Base-by-base conservation (phyloP, 1,140 invertebrate genomes). In the Macrocentrus cingulum region DNA sequence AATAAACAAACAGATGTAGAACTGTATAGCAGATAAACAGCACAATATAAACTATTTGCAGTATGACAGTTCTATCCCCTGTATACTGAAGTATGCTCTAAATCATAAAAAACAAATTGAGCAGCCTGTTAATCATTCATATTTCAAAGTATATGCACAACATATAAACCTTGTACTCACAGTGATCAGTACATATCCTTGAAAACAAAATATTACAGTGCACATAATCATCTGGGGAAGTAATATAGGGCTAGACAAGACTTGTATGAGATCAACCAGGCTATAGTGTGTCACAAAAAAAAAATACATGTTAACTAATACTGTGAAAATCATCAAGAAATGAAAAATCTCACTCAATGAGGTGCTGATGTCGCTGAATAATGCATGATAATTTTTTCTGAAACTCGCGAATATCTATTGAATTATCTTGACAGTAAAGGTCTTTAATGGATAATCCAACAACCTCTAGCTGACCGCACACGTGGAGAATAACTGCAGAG, bases 391-490 rank as follows among this genome's bases (percentile, higher is more conserved):
- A 46, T 11, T 46, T 46, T 19, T 19, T 6, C 8, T 3, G 6
- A 32, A 46, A 56, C n/a, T n/a, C 29, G n/a, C 15, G 7, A 13
- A 25, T 13, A 7, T 34, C 16, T 25, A 16, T 5, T n/a, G n/a
- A 2, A 19, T 15, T 13, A 2, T 18, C 8, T 15, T 34, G 16
- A 20, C 48, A 15, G 5, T 53, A 5, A n/a, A 61, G 36, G 36
- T 61, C 49, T 23, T 46, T 52, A 19, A 61, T 23, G 1, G 60
- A 48, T 23, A 61, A 13, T 20, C 42, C 55, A 23, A 58, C 44
- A 0, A 81, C 65, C 9, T 62, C 61, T n/a, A 84, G 53, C 15
- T 82, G 76, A 22, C 79, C 82, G n/a, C 78, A 73, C 11, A 77
- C 69, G 52, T 83, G 80, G 0, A 80, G 74, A 16, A 82, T 68